phyloP scores from a whole-genome alignment of 1,140 invertebrate species.

The Cyclina sinensis region DNA sequence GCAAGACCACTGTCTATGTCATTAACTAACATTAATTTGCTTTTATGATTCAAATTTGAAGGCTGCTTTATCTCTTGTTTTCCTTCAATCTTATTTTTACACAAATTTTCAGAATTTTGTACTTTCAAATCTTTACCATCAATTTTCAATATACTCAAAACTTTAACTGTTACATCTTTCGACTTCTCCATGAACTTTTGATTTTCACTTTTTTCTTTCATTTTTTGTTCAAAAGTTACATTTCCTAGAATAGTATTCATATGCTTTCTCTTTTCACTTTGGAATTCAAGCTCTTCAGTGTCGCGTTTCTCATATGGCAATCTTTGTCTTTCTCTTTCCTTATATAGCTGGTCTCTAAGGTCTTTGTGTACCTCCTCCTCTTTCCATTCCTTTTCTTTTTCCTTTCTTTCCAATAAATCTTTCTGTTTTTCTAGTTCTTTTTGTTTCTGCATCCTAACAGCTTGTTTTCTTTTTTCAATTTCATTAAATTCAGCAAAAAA shows the following conservation, averaged over 20 bases:
- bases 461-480: slow-evolving; percentile 52
- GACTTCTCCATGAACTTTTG: slow-evolving; percentile 11
- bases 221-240: background rate
- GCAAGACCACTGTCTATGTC: background rate
- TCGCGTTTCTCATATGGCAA: background rate
- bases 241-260: slow-evolving; percentile 7
- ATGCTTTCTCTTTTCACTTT: background rate
- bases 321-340: background rate
- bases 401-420: background rate
- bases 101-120: background rate
- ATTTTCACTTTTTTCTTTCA: slow-evolving; percentile 18
- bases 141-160: background rate
- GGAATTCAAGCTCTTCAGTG: background rate
- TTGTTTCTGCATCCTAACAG: slow-evolving; percentile 33
- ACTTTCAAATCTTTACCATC: background rate
- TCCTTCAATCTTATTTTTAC: background rate
- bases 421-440: slow-evolving; percentile 1
- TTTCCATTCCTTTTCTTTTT: background rate
- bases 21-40: background rate
- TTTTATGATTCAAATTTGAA: too few species aligned
- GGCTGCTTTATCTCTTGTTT: background rate
- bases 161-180: background rate
- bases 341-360: background rate
- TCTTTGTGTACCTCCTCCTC: background rate
- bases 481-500: slow-evolving; percentile 60